Evolutionary conservation across 2,113 vertebrate species (phyloP), one percentile per base, ranked within the genome.

Genomic region (Clinocottus analis): DNA sequence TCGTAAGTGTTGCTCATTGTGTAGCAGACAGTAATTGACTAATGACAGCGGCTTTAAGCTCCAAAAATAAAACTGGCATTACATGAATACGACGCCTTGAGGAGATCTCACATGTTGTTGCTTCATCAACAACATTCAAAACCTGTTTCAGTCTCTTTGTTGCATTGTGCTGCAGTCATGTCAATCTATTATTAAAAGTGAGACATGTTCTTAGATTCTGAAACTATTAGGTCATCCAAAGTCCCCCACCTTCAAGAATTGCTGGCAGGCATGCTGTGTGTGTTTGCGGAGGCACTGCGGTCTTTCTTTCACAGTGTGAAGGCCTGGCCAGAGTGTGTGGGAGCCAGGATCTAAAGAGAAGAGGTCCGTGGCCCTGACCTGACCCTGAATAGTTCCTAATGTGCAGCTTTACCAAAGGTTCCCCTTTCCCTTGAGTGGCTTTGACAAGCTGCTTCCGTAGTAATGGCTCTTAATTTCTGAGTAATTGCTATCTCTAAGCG

Each of bases 401-500:
- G 85, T 85, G 90, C 85, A 82, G 83, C 89, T 90, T 93, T 90
- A 80, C 75, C 82, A 82, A 91, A 90, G 87, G 87, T 90, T 86
- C 80, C 85, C 75, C 65, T 91, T 89, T 89, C 84, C 82, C 87
- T 76, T 91, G 89, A 94, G 90, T 93, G 92, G 83, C 82, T 94
- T 84, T 95, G 94, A 94, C 94, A 94, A 92, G 90, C 91, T 86
- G 86, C 92, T 94, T 95, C 94, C 93, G 77, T 87, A 83, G 90
- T 90, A 94, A 91, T 90, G 88, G 72, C 87, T 89, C 90, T 93
- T 94, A 93, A 94, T 94, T 92, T 93, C 85, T 80, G 80, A 91
- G 91, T 94, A 94, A 95, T 94, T 94, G 90, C 94, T 94, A 95
- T 95, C 94, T 95, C 91, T 91, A 85, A 83, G 90, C 78, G 85